Conservation (phyloP, 2,888 invertebrate genomes). For the Sabatieria punctata region DNA sequence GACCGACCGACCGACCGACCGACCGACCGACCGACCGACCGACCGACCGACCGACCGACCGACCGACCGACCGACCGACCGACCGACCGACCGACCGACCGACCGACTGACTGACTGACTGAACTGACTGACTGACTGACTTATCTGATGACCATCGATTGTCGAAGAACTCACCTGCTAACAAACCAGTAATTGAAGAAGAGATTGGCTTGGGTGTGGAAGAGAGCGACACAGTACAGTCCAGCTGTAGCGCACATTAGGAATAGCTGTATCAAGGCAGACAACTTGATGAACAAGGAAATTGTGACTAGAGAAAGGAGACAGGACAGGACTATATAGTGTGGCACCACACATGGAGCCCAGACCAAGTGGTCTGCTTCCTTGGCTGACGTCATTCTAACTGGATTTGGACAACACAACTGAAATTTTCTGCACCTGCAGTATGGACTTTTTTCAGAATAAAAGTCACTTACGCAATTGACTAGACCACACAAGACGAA, state of each 20-base stretch:
- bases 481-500: background rate
- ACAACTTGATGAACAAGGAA: conserved; percentile 62
- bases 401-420: too few species aligned
- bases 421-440: too few species aligned
- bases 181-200: conserved; percentile 64
- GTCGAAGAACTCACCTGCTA: conserved; percentile 47
- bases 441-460: too few species aligned
- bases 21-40: too few species aligned
- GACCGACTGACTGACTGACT: too few species aligned
- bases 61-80: too few species aligned
- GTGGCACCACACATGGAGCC: conserved; percentile 48
- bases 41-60: too few species aligned
- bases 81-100: too few species aligned
- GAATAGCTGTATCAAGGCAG: conserved; percentile 60
- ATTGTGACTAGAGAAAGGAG: conserved; percentile 65
- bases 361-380: background rate
- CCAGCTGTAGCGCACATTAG: conserved; percentile 59
- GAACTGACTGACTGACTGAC: background rate
- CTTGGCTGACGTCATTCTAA: too few species aligned
- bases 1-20: too few species aligned
- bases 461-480: conserved; percentile 2
- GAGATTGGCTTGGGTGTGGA: conserved; percentile 57
- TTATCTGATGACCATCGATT: conserved; percentile 1
- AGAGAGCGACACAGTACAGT: conserved; percentile 59
- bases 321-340: conserved; percentile 68